Conservation (phyloP, 2,797 vertebrate species). For the Anas acuta region DNA sequence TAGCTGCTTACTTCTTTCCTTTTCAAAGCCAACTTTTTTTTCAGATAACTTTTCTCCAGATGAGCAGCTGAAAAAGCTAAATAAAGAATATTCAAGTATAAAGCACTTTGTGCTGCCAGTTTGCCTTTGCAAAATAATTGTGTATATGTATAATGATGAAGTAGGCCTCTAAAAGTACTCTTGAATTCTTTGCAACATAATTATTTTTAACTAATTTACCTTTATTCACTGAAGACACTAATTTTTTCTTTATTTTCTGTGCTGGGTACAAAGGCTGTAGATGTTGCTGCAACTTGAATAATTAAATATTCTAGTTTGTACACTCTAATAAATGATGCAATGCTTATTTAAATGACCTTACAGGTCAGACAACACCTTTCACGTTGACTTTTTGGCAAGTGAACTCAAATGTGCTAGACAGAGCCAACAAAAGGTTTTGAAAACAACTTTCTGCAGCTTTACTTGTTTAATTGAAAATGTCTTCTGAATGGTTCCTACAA, state of each 20-base stretch:
- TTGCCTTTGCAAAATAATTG: background rate
- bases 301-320: background rate
- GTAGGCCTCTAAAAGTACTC: background rate
- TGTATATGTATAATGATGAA: background rate
- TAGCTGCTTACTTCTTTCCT: background rate
- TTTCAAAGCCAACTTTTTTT: background rate
- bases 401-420: background rate
- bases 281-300: constrained; percentile 4
- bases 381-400: background rate
- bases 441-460: background rate
- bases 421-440: background rate
- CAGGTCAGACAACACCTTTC: background rate
- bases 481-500: background rate
- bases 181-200: background rate
- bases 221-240: background rate
- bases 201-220: background rate
- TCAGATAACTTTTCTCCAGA: background rate
- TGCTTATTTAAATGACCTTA: constrained; percentile 14
- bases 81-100: background rate
- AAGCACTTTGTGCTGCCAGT: background rate
- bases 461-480: background rate
- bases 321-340: background rate
- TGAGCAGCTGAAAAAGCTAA: background rate
- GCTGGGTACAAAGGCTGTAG: background rate
- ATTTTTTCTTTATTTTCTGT: background rate